Percentiles rank a stretch among this genome's conserved stretches.
Conservation (phyloP, 2,888 invertebrate species). For the Drosophila atripex region DNA sequence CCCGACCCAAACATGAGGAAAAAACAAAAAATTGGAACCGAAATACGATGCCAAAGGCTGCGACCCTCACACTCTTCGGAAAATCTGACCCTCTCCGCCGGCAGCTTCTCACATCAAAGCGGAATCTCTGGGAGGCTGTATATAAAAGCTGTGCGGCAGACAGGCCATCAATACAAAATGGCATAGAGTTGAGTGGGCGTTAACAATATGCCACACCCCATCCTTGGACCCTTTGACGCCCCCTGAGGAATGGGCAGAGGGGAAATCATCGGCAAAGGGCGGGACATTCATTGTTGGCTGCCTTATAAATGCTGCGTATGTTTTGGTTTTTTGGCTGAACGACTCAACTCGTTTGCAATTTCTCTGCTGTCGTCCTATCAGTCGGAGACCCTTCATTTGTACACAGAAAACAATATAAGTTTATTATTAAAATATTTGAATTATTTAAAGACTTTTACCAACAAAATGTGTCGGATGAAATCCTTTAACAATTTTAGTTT, state of each 20-base stretch:
- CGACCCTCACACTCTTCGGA: slow-evolving; percentile 50
- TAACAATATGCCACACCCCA: slow-evolving; percentile 68
- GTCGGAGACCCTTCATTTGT: slow-evolving; percentile 34
- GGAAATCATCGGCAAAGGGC: slow-evolving; percentile 4
- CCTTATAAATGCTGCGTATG: slow-evolving; percentile 79
- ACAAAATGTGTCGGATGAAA: too few species aligned
- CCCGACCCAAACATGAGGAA: slow-evolving; percentile 47
- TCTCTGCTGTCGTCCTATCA: slow-evolving; percentile 76
- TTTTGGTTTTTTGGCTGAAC: slow-evolving; percentile 79
- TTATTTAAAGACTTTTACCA: not conserved
- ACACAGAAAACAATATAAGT: not conserved
- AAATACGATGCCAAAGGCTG: slow-evolving; percentile 75
- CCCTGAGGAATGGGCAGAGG: slow-evolving; percentile 3
- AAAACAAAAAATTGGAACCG: slow-evolving; percentile 55
- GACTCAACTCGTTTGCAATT: slow-evolving; percentile 79
- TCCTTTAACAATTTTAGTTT: too few species aligned
- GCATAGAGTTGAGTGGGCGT: slow-evolving; percentile 79
- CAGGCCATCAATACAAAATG: slow-evolving; percentile 79
- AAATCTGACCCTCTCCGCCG: not conserved
- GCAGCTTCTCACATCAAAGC: slow-evolving; percentile 32
- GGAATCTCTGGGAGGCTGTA: slow-evolving; percentile 71
- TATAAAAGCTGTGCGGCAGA: slow-evolving; percentile 80
- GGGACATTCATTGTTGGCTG: slow-evolving; percentile 69
- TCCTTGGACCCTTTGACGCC: slow-evolving; percentile 2
- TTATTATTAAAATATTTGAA: not conserved